Conservation (phyloP, 2,113 vertebrate genomes). For the Anser brachyrhynchus region DNA sequence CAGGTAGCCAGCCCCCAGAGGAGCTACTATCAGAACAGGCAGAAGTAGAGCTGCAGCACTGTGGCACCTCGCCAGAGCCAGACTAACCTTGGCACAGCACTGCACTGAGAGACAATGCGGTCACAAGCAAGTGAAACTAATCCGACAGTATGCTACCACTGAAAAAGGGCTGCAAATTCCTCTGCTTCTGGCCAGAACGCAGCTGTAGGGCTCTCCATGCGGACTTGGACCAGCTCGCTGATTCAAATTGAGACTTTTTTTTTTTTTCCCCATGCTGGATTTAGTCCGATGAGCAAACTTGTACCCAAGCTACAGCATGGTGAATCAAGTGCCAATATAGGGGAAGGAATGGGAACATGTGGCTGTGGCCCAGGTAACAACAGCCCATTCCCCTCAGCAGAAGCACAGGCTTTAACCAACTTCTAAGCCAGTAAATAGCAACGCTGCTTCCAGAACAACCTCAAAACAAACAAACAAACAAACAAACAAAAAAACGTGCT, state of each 20-base stretch:
- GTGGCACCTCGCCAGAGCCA: not conserved
- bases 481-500: not conserved
- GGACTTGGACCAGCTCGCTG: accelerated
- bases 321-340: not conserved
- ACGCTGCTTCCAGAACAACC: slow-evolving; percentile 21
- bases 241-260: not conserved
- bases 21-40: not conserved
- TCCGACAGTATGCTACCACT: not conserved
- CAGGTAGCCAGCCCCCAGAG: not conserved
- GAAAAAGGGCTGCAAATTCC: not conserved
- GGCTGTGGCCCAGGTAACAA: not conserved
- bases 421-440: slow-evolving; percentile 25
- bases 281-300: not conserved
- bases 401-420: not conserved
- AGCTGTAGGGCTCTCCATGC: not conserved
- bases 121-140: slow-evolving; percentile 11
- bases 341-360: not conserved
- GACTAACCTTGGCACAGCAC: not conserved
- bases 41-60: not conserved
- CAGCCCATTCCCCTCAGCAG: slow-evolving; percentile 28
- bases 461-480: not conserved
- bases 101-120: not conserved
- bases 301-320: not conserved
- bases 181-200: not conserved
- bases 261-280: not conserved